Evolutionary conservation across 2,113 vertebrate genomes (phyloP), one percentile per base, ranked within the genome.

Genomic region (Raphicerus campestris): DNA sequence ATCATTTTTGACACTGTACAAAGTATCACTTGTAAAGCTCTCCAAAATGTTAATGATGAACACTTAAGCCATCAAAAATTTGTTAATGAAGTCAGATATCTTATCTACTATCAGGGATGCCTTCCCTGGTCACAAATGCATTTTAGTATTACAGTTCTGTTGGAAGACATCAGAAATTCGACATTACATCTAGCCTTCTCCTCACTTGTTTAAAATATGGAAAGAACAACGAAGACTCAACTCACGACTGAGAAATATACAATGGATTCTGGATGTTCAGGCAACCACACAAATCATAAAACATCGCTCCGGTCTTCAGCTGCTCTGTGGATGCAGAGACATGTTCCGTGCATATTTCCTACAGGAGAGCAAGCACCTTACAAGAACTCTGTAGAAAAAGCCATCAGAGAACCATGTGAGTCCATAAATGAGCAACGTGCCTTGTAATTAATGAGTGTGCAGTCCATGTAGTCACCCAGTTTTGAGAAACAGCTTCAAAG

Each of bases 401-500:
- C 35, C 45, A 56, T 35, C 49, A 30, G 60, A 96, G 66, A 89
- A 70, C 53, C 32, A 77, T 11, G 55, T 8, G 19, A 49, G 53
- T 83, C 66, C 83, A 75, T 80, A 89, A 96, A 95, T 77, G 78
- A 95, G 77, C 70, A 61, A 89, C 87, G 10, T 83, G 92, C 56
- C 63, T 85, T 94, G 82, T 55, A 82, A 90, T 88, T n/a, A 86
- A 55, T 84, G 70, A 77, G 55, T 20, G 22, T 81, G 53, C 83
- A 32, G 28, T 58, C 70, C 32, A 47, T 58, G 24, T 42, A 49
- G 20, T 87, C 60, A 85, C 63, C 28, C 19, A 35, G 16, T 92
- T 97, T 90, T 53, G 47, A 92, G 92, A 92, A 42, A 75, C 3
- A 32, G 28, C 66, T 93, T 97, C 90, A 97, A 94, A 97, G 70